These are phyloP conservation scores for Meliscaeva auricollis DNA, from an alignment of 2,888 invertebrate genomes.

Conservation along the genomic window DNA sequence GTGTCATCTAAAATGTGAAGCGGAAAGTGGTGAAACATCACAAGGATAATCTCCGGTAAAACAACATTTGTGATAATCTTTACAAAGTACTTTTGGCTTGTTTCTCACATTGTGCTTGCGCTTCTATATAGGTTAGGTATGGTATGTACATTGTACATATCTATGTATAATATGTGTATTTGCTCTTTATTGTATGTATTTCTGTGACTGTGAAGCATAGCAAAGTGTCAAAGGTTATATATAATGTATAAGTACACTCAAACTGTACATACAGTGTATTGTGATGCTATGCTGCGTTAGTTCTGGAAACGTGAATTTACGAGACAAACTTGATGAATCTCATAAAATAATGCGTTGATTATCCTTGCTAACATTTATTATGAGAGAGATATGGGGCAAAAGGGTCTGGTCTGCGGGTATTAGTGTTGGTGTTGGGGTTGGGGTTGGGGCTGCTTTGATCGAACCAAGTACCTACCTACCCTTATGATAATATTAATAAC, in stretches of 20 bases:
- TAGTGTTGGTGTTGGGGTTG: not conserved
- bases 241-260: not conserved
- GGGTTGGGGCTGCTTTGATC: not conserved
- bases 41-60: conserved; percentile 76
- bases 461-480: conserved; percentile 39
- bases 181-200: not conserved
- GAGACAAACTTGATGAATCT: conserved; percentile 71
- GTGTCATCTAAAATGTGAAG: conserved; percentile 71
- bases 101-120: conserved; percentile 49
- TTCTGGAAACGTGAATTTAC: conserved; percentile 49
- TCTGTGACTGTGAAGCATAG: conserved; percentile 13
- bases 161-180: not conserved
- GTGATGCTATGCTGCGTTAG: conserved; percentile 32
- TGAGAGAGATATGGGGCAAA: conserved; percentile 14
- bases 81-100: conserved; percentile 75
- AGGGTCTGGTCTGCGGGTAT: not conserved
- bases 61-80: conserved; percentile 76
- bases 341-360: conserved; percentile 75
- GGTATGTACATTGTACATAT: too few relatives aligned
- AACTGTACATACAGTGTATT: not conserved
- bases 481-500: not conserved
- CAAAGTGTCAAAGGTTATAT: conserved; percentile 50
- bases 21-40: conserved; percentile 75
- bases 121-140: not conserved
- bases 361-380: conserved; percentile 72